A percentile compares a stretch with the other conserved stretches of the same genome.
phyloP scores from a whole-genome alignment of 2,888 invertebrate species.

The Agrilus mali region DNA sequence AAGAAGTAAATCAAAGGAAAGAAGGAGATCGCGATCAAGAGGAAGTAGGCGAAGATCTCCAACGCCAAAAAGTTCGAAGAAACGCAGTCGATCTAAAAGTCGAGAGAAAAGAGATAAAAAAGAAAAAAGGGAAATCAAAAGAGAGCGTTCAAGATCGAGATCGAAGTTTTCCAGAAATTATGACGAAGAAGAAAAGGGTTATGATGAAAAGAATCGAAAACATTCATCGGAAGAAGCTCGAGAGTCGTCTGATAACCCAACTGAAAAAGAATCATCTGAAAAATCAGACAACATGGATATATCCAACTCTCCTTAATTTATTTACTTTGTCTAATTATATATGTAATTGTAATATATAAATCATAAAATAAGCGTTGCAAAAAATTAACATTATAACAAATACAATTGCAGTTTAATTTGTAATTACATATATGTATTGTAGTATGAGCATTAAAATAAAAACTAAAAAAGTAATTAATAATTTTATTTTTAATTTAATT shows the following conservation, averaged over 20 bases:
- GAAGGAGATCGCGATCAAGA: constrained; percentile 34
- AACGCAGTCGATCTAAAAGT: constrained; percentile 28
- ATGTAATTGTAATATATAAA: not conserved
- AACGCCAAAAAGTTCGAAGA: constrained; percentile 26
- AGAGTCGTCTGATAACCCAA: constrained; percentile 19
- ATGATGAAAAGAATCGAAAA: constrained; percentile 28
- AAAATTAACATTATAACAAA: not conserved
- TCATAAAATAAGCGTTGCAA: not conserved
- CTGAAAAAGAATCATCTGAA: constrained; percentile 42
- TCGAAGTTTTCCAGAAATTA: constrained; percentile 38
- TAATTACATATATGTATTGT: too few relatives aligned
- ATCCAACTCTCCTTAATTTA: constrained; percentile 56
- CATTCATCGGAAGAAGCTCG: constrained; percentile 19
- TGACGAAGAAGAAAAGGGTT: constrained; percentile 40
- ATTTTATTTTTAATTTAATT: too few relatives aligned
- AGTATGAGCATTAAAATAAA: too few relatives aligned
- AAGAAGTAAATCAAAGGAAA: constrained; percentile 26
- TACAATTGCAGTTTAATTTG: too few relatives aligned
- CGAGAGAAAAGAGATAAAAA: constrained; percentile 20
- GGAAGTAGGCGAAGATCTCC: constrained; percentile 32
- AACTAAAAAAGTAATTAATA: too few relatives aligned
- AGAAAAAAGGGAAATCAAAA: constrained; percentile 28
- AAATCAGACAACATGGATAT: constrained; percentile 68
- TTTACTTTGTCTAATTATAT: too few relatives aligned
- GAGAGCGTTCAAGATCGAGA: constrained; percentile 23